Percentiles rank a stretch among this genome's conserved stretches.
These are phyloP conservation scores for Micropoecilia bifurca DNA, from an alignment of 2,797 vertebrate species.

Conservation along the genomic window DNA sequence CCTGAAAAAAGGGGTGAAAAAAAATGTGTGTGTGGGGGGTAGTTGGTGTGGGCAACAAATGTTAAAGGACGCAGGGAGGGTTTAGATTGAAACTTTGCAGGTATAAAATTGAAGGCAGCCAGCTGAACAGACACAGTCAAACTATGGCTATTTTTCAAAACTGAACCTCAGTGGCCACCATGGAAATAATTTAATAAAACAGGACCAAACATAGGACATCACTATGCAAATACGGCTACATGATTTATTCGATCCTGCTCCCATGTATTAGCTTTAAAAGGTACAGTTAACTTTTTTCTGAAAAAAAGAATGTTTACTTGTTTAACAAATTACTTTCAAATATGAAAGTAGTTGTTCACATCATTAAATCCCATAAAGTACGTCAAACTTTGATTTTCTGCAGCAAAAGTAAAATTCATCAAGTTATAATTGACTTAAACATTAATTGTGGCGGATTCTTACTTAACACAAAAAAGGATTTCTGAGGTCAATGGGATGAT, in stretches of 20 bases:
- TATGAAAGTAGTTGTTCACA: background rate
- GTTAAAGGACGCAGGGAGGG: slow-evolving; percentile 80
- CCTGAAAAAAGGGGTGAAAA: slow-evolving; percentile 67
- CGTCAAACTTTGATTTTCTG: background rate
- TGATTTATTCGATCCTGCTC: slow-evolving; percentile 63
- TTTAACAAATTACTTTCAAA: background rate
- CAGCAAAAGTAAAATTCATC: background rate
- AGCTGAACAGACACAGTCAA: slow-evolving; percentile 80
- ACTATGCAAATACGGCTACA: slow-evolving; percentile 43
- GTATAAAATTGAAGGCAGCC: slow-evolving; percentile 88
- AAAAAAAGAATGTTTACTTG: slow-evolving; percentile 30
- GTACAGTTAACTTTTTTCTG: slow-evolving; percentile 32
- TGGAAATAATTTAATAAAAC: slow-evolving; percentile 52
- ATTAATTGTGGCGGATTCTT: background rate
- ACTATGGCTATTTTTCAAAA: slow-evolving; percentile 79
- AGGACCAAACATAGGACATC: slow-evolving; percentile 35
- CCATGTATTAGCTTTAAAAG: slow-evolving; percentile 50
- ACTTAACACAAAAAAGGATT: slow-evolving; percentile 18
- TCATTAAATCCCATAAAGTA: background rate
- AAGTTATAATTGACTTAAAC: slow-evolving; percentile 6
- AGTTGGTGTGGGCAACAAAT: slow-evolving; percentile 65
- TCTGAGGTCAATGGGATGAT: slow-evolving; percentile 41
- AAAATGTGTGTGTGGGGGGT: slow-evolving; percentile 48
- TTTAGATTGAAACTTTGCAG: slow-evolving; percentile 86
- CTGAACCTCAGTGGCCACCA: slow-evolving; percentile 64